A percentile compares a stretch with the other conserved stretches of the same genome.
Evolutionary conservation across 2,888 invertebrate species (phyloP).

Genomic region (Acleris emargana): DNA sequence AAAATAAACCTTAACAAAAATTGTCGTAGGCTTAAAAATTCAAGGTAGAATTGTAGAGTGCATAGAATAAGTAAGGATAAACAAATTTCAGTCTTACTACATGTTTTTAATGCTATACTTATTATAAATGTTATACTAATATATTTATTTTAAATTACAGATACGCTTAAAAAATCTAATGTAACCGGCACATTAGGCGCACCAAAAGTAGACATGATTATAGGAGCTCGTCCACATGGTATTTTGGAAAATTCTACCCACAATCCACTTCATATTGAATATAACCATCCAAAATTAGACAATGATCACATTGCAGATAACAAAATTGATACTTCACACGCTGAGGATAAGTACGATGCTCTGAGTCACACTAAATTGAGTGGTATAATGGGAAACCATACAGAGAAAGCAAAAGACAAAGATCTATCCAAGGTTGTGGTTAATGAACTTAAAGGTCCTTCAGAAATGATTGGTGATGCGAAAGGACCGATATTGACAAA

Average conservation of each 20-base stretch:
- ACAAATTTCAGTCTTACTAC: too few species aligned
- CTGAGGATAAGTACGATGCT: conserved; percentile 48
- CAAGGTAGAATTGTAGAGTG: too few species aligned
- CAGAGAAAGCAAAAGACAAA: conserved; percentile 59
- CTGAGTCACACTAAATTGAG: conserved; percentile 50
- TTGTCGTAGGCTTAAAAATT: too few species aligned
- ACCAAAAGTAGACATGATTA: conserved; percentile 50
- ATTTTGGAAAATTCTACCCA: conserved; percentile 47
- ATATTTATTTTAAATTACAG: conserved; percentile 49
- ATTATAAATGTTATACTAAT: not conserved
- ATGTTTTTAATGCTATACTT: too few species aligned
- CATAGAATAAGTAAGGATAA: not conserved
- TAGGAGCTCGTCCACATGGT: conserved; percentile 52
- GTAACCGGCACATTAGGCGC: conserved; percentile 62
- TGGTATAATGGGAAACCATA: conserved; percentile 56
- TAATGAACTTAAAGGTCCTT: conserved; percentile 65
- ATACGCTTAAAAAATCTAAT: conserved; percentile 61
- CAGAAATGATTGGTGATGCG: conserved; percentile 65
- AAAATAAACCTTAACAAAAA: too few species aligned
- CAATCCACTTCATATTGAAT: conserved; percentile 61
- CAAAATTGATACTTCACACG: conserved; percentile 63
- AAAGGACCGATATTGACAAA: conserved; percentile 64
- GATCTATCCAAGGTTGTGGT: conserved; percentile 70
- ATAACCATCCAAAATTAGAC: conserved; percentile 55
- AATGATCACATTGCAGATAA: conserved; percentile 63